These are phyloP conservation scores for Mormyrus lacerda DNA, from an alignment of 2,113 vertebrate genomes.

Conservation along the genomic window DNA sequence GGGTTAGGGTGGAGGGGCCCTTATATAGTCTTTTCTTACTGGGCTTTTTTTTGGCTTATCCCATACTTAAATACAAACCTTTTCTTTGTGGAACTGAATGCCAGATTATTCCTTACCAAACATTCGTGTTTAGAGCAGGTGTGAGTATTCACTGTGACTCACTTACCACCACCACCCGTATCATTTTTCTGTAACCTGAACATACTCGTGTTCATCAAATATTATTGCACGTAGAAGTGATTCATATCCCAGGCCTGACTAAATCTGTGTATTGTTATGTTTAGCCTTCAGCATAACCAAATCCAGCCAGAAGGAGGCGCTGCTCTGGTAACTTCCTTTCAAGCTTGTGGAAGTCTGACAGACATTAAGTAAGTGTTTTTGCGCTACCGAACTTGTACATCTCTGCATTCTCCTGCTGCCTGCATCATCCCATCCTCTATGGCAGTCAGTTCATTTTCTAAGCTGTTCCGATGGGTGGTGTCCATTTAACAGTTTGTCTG, in stretches of 20 bases:
- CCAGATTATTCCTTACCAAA: neutral
- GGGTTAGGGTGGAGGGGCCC: neutral
- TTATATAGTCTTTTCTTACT: neutral
- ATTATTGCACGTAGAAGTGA: neutral
- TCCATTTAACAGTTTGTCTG: slow-evolving; percentile 61
- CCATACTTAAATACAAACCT: neutral
- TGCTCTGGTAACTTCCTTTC: slow-evolving; percentile 48
- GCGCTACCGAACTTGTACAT: neutral
- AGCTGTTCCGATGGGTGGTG: neutral
- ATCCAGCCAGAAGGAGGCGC: slow-evolving; percentile 37
- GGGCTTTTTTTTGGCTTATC: neutral
- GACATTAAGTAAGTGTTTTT: slow-evolving; percentile 55
- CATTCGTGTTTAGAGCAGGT: neutral
- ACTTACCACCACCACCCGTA: neutral
- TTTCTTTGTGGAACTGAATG: neutral
- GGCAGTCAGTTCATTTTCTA: neutral
- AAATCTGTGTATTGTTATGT: neutral
- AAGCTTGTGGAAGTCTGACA: slow-evolving; percentile 41
- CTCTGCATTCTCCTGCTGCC: neutral
- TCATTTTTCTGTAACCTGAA: neutral
- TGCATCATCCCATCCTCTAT: neutral
- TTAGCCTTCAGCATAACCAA: slow-evolving; percentile 52
- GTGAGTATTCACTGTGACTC: neutral
- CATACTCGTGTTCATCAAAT: neutral
- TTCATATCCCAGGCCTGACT: neutral